phyloP scores from a whole-genome alignment of 2,113 vertebrate species.

The Aphelocoma coerulescens region DNA sequence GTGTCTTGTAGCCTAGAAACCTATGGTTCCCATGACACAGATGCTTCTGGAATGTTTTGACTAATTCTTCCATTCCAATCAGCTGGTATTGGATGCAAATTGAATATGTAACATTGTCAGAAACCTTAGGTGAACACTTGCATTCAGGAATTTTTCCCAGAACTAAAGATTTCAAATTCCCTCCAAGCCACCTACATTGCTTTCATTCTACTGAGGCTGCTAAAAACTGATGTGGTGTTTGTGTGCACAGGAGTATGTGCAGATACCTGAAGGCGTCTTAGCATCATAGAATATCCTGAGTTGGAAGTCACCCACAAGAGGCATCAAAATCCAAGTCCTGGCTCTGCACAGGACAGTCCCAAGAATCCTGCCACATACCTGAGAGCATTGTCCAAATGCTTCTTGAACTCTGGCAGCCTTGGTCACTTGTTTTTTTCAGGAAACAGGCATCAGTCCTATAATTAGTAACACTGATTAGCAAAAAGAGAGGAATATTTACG shows the following conservation, averaged over 20 bases:
- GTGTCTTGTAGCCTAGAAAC: not conserved
- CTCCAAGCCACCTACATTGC: not conserved
- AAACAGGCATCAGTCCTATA: not conserved
- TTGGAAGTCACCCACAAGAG: not conserved
- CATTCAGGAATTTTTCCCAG: not conserved
- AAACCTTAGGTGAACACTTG: not conserved
- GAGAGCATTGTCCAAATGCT: not conserved
- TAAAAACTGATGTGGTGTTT: not conserved
- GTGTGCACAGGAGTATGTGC: not conserved
- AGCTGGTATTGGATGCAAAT: not conserved
- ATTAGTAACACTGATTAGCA: not conserved
- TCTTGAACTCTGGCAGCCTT: not conserved
- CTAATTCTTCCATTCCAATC: not conserved
- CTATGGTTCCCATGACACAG: not conserved
- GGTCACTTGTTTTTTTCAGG: not conserved
- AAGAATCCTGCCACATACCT: not conserved
- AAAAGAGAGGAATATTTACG: not conserved
- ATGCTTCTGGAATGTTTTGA: slow-evolving; percentile 2
- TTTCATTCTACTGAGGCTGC: not conserved
- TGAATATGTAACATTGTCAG: not conserved
- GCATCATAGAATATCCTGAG: not conserved
- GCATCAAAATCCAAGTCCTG: not conserved
- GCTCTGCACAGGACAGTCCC: not conserved
- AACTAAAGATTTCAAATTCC: not conserved
- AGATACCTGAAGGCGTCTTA: not conserved